A percentile compares a stretch with the other conserved stretches of the same genome.
Evolutionary conservation across 2,797 vertebrate genomes (phyloP).

Genomic region (Halcyon leucocephala): DNA sequence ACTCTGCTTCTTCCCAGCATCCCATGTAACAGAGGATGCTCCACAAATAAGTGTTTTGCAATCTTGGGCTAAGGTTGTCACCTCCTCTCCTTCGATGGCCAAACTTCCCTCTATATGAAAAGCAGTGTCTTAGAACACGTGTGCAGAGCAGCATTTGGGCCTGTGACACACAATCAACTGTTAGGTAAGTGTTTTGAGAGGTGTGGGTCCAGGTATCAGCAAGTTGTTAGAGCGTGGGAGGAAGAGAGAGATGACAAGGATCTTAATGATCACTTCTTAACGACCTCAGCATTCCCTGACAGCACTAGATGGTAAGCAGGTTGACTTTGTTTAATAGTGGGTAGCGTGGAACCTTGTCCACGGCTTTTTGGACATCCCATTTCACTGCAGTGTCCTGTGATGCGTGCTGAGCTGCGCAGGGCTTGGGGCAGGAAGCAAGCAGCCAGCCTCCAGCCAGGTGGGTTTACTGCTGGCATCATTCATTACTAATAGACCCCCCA

Average conservation of each 20-base stretch:
- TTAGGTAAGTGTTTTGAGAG: not conserved
- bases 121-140: not conserved
- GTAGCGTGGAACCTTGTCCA: not conserved
- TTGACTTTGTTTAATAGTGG: not conserved
- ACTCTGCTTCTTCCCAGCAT: not conserved
- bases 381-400: not conserved
- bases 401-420: rapidly evolving
- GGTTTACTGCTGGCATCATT: not conserved
- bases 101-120: not conserved
- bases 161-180: not conserved
- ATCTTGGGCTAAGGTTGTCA: not conserved
- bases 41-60: not conserved
- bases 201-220: too few relatives aligned
- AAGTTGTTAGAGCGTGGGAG: not conserved
- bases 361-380: not conserved
- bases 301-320: not conserved
- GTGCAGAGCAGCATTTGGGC: not conserved
- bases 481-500: not conserved
- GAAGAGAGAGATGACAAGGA: not conserved
- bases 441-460: not conserved
- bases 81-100: not conserved
- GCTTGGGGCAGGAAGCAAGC: not conserved
- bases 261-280: not conserved
- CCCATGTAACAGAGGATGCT: not conserved
- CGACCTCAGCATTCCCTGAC: rapidly evolving